A percentile compares a stretch with the other conserved stretches of the same genome.
Conservation (phyloP, 2,888 invertebrate genomes). For the Monoplex corrugatus region DNA sequence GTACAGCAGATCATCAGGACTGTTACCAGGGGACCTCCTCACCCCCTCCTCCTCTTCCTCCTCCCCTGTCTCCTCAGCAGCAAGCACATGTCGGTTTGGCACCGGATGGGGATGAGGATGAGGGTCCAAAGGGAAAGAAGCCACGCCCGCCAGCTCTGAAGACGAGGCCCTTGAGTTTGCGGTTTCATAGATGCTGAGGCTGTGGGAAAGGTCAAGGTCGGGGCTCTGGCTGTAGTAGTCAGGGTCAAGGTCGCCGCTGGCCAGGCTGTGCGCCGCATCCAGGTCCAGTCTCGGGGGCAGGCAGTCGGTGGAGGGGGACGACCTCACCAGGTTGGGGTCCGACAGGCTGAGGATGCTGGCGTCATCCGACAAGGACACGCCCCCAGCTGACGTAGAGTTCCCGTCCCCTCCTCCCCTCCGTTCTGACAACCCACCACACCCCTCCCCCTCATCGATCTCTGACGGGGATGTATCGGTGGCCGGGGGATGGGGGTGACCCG, state of each 20-base stretch:
- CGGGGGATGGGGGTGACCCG: conserved; percentile 22
- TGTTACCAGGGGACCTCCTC: conserved; percentile 18
- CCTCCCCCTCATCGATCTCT: conserved; percentile 72
- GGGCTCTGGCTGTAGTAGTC: background rate
- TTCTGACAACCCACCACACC: conserved; percentile 57
- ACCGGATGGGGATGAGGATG: background rate
- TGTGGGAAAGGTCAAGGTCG: conserved; percentile 47
- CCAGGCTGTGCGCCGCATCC: background rate
- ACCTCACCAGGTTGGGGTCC: conserved; percentile 58
- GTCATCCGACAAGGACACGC: conserved; percentile 66
- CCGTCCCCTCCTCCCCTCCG: conserved; percentile 27
- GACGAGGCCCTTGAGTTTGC: conserved; percentile 53
- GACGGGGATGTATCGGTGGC: conserved; percentile 73
- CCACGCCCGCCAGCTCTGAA: conserved; percentile 45
- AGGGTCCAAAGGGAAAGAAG: conserved; percentile 39
- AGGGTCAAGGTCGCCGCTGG: conserved; percentile 35
- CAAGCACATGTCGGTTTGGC: background rate
- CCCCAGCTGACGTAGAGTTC: conserved; percentile 66
- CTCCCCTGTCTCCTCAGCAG: background rate
- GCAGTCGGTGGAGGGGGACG: conserved; percentile 59
- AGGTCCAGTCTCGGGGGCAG: conserved; percentile 45
- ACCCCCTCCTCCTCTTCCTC: background rate
- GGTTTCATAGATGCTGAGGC: conserved; percentile 55
- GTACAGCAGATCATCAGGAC: conserved; percentile 46
- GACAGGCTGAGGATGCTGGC: conserved; percentile 60